Base-by-base conservation (phyloP, 2,113 vertebrate species). In the Tragelaphus imberbis region DNA sequence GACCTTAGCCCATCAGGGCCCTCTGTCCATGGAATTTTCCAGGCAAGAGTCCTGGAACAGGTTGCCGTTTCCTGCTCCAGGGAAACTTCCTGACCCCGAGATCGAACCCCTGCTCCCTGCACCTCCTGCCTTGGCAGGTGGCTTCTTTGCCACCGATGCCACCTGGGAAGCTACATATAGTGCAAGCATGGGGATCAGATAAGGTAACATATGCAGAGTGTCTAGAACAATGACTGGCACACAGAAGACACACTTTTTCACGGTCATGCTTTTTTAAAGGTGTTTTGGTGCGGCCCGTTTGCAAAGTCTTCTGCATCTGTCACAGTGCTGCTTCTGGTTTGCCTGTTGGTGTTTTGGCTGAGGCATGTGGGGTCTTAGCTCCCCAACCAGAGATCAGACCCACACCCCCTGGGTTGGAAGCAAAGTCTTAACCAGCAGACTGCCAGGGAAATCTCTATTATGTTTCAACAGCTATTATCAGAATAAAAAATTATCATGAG, bases 341-440 rank as follows among this genome's bases (percentile, higher is more conserved):
- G 25, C 6, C 0, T 14, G 21, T 14, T 44, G 71, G 71, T 25
- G 14, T 75, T 40, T 75, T 44, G 36, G 36, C 71, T 25, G 21
- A 75, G 36, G 36, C 71, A 44, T 77, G 71, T 44, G 40, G 23
- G 36, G 23, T 27, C 71, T 27, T 44, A 77, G 71, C 71, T 44
- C 4, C 21, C 71, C 36, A 77, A 14, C 6, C 3, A 77, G 36
- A 25, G 36, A 77, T 14, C 71, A 77, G 12, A 77, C 40, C 36
- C 71, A 27, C 2, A 7, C 3, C 36, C 11, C 0, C 36, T 6
- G 23, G 1, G 0, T 2, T 77, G 36, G 71, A 77, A 44, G 3
- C 12, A 6, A 11, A 77, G 23, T 27, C 36, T 2, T 77, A 77
- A 14, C 23, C 11, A 27, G 21, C 23, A 27, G 71, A 77, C 12